A percentile compares a stretch with the other conserved stretches of the same genome.
Evolutionary conservation across 2,888 invertebrate species (phyloP).

Genomic region (Drosophila paracracens): DNA sequence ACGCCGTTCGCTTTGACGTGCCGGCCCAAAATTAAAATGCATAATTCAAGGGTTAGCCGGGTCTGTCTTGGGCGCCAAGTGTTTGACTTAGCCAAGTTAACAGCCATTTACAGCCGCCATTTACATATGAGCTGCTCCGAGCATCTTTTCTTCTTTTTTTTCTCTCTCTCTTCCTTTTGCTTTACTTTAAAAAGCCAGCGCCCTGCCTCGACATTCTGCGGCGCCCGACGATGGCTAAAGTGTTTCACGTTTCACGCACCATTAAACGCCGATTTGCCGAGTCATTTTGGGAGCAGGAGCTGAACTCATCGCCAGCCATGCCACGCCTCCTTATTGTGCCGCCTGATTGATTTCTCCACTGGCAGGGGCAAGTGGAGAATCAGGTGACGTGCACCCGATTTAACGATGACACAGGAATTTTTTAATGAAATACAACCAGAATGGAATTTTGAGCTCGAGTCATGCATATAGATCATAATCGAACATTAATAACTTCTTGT

Average conservation of each 20-base stretch:
- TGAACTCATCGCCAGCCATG: constrained; percentile 36
- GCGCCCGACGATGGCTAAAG: constrained; percentile 65
- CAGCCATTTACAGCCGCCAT: constrained; percentile 61
- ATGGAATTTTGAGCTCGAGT: constrained; percentile 52
- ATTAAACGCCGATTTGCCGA: constrained; percentile 75
- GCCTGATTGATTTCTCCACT: constrained; percentile 73
- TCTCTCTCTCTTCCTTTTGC: not conserved
- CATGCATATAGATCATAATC: constrained; percentile 17
- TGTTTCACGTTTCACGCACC: constrained; percentile 78
- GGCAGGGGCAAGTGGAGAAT: constrained; percentile 12
- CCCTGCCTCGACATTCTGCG: not conserved
- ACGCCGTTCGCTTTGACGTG: constrained; percentile 63
- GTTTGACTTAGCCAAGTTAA: constrained; percentile 31
- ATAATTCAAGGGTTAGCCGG: constrained; percentile 65
- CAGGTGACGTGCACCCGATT: constrained; percentile 20
- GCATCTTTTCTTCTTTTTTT: constrained; percentile 9
- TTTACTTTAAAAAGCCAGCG: constrained; percentile 43
- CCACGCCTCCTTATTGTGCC: constrained; percentile 69
- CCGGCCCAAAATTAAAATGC: constrained; percentile 72
- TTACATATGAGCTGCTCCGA: constrained; percentile 63
- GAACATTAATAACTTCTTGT: not conserved
- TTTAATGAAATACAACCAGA: constrained; percentile 66
- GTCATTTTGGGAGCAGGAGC: constrained; percentile 58
- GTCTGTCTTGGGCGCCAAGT: not conserved
- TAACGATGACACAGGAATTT: constrained; percentile 61